Evolutionary conservation across 2,797 vertebrate species (phyloP).

Genomic region (Cyclura pinguis): DNA sequence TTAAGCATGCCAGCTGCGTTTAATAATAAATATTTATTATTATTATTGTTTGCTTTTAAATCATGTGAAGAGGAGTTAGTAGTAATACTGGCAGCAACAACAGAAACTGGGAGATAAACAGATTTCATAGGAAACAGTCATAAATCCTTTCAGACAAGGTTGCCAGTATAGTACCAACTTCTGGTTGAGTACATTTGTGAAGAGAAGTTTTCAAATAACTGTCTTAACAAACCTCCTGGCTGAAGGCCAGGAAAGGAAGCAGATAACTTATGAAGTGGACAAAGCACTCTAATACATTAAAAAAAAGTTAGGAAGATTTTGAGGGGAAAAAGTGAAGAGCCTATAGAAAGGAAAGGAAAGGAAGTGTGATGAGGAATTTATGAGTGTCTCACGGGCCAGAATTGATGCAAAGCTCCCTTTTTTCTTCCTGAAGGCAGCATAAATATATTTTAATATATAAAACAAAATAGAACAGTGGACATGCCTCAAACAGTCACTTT

Average conservation of each 20-base stretch:
- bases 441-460: not conserved
- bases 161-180: not conserved
- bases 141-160: not conserved
- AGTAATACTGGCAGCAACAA: not conserved
- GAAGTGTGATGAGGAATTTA: too few relatives aligned
- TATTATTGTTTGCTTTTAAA: not conserved
- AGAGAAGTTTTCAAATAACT: not conserved
- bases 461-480: not conserved
- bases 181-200: not conserved
- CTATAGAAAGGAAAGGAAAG: not conserved
- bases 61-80: too few relatives aligned
- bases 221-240: not conserved
- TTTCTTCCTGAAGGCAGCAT: not conserved
- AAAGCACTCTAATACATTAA: not conserved
- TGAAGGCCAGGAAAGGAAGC: not conserved
- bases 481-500: not conserved
- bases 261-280: not conserved
- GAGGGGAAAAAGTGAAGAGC: not conserved
- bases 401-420: not conserved
- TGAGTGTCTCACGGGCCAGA: not conserved
- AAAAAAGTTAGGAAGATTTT: not conserved
- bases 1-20: not conserved
- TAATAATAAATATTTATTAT: too few relatives aligned
- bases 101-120: conserved; percentile 24
- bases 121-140: not conserved